Conservation (phyloP, 2,797 vertebrate genomes). For the Notoglanidium macrostoma region DNA sequence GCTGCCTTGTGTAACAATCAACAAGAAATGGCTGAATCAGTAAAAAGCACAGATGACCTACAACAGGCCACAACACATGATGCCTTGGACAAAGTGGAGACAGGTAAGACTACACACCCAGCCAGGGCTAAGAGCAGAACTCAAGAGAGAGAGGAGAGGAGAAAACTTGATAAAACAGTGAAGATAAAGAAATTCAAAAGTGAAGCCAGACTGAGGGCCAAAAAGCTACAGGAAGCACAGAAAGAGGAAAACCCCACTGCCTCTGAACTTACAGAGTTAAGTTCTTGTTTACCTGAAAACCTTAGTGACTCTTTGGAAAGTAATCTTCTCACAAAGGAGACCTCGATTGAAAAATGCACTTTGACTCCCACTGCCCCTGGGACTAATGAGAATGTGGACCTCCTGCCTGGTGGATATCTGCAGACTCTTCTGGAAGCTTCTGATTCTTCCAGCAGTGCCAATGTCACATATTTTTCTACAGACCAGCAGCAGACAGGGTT, state of each 20-base stretch:
- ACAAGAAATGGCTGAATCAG: slow-evolving; percentile 62
- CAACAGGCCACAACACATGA: slow-evolving; percentile 69
- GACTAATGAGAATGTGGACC: slow-evolving; percentile 70
- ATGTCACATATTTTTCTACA: slow-evolving; percentile 79
- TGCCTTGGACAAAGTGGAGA: slow-evolving; percentile 71
- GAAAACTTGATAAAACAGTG: slow-evolving; percentile 79
- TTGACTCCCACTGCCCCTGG: slow-evolving; percentile 66
- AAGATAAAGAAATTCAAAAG: slow-evolving; percentile 88
- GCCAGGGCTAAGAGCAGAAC: slow-evolving; percentile 74
- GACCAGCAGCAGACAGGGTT: slow-evolving; percentile 75
- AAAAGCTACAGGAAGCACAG: slow-evolving; percentile 76
- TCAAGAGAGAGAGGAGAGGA: slow-evolving; percentile 79
- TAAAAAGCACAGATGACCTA: slow-evolving; percentile 74
- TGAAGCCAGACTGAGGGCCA: slow-evolving; percentile 85
- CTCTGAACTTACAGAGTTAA: slow-evolving; percentile 63
- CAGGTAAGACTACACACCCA: slow-evolving; percentile 67
- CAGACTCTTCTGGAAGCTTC: slow-evolving; percentile 87
- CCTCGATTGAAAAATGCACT: slow-evolving; percentile 76
- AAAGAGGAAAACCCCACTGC: slow-evolving; percentile 53
- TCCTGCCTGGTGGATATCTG: slow-evolving; percentile 87
- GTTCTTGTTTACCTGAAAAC: slow-evolving; percentile 60
- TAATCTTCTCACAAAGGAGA: slow-evolving; percentile 45
- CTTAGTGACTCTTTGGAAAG: slow-evolving; percentile 53
- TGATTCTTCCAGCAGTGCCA: slow-evolving; percentile 78
- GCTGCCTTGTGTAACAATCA: slow-evolving; percentile 73